These are phyloP conservation scores for Oncorhynchus keta DNA, from an alignment of 2,113 vertebrate species.

Conservation along the genomic window DNA sequence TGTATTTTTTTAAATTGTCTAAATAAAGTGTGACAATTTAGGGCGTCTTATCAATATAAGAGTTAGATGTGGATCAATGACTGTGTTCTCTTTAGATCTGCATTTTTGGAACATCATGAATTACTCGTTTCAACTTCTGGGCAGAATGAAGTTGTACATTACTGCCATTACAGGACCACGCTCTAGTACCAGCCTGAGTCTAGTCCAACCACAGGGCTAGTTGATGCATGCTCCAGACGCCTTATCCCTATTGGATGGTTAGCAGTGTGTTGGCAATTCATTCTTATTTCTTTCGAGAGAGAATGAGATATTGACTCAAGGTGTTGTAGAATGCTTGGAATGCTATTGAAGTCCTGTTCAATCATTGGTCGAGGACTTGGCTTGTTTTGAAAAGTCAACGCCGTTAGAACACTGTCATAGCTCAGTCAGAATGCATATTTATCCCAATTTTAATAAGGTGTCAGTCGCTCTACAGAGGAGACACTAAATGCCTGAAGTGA, in stretches of 20 bases:
- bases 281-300: conserved; percentile 28
- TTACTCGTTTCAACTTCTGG: background rate
- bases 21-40: background rate
- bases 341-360: conserved; percentile 55
- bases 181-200: background rate
- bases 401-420: background rate
- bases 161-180: background rate
- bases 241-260: background rate
- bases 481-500: background rate
- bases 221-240: background rate
- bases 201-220: background rate
- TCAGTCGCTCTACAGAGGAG: background rate
- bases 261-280: no score
- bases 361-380: conserved; percentile 40
- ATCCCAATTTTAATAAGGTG: background rate
- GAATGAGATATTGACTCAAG: conserved; percentile 64
- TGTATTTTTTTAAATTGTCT: background rate
- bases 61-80: background rate
- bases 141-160: background rate
- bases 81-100: background rate
- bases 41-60: background rate
- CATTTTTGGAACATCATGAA: background rate
- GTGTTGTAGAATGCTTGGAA: conserved; percentile 59
- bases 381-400: background rate
- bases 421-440: background rate